These are phyloP conservation scores for Parnassius mnemosyne DNA, from an alignment of 2,888 invertebrate species.

Conservation along the genomic window DNA sequence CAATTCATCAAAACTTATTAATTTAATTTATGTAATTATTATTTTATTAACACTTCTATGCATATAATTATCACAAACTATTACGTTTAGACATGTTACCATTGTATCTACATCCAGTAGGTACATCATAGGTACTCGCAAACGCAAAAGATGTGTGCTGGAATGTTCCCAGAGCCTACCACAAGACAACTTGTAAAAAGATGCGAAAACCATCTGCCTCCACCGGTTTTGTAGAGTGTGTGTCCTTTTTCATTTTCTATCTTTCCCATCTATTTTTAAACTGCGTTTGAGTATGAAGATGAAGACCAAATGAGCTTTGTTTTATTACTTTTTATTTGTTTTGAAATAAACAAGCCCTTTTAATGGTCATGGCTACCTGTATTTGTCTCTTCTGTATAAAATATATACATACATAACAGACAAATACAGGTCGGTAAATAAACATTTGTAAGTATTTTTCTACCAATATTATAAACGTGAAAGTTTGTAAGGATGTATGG, in stretches of 20 bases:
- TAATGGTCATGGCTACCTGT: conserved; percentile 3
- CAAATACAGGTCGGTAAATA: no score
- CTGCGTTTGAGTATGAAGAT: conserved; percentile 29
- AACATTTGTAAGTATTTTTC: background rate
- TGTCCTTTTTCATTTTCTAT: conserved; percentile 61
- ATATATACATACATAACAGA: no score
- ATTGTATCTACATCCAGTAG: conserved; percentile 20
- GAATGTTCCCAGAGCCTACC: conserved; percentile 60
- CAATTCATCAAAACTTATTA: no score
- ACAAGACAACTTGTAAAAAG: conserved; percentile 54
- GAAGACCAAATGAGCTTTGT: conserved; percentile 31
- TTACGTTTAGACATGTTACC: conserved; percentile 1
- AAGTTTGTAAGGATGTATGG: no score
- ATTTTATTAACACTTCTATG: no score
- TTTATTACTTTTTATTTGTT: conserved; percentile 40
- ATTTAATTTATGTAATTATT: no score
- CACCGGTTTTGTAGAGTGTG: conserved; percentile 58
- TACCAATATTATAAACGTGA: background rate
- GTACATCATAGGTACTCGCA: conserved; percentile 5
- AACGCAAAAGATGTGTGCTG: conserved; percentile 39
- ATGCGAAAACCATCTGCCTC: conserved; percentile 55
- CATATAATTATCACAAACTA: conserved; percentile 2
- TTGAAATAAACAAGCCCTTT: conserved; percentile 19
- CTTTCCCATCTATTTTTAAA: conserved; percentile 63
- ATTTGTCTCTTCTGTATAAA: conserved; percentile 2